Conservation (phyloP, 2,113 vertebrate genomes). For the Etheostoma spectabile region DNA sequence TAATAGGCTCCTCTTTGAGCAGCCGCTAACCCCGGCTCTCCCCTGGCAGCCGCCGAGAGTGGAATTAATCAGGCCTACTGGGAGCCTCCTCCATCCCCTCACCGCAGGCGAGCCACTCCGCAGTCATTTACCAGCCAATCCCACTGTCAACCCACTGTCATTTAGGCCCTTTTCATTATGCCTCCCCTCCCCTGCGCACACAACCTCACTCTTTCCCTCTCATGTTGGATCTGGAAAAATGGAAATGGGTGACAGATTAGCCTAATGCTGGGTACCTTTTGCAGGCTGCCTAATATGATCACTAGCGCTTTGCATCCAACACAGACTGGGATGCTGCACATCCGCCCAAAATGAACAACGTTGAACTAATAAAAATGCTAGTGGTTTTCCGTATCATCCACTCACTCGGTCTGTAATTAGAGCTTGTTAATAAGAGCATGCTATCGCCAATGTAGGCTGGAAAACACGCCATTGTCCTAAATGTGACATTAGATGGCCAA, state of each 20-base stretch:
- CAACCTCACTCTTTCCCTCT: constrained; percentile 63
- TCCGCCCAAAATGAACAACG: constrained; percentile 70
- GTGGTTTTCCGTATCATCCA: constrained; percentile 47
- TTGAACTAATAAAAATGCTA: constrained; percentile 51
- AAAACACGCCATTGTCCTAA: constrained; percentile 65
- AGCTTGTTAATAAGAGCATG: constrained; percentile 70
- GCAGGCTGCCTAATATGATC: constrained; percentile 86
- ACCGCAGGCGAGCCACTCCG: constrained; percentile 96
- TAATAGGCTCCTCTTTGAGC: constrained; percentile 98
- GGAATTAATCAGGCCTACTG: constrained; percentile 99
- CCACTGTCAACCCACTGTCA: constrained; percentile 99
- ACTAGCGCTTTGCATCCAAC: constrained; percentile 82
- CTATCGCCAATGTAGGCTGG: constrained; percentile 4
- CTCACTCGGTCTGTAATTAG: constrained; percentile 80
- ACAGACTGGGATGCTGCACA: constrained; percentile 62
- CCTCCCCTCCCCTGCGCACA: constrained; percentile 78
- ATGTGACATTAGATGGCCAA: constrained; percentile 74
- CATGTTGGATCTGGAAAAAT: constrained; percentile 76
- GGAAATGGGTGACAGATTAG: constrained; percentile 94
- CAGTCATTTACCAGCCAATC: constrained; percentile 99
- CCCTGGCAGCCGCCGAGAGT: constrained; percentile 95
- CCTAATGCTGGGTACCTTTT: constrained; percentile 90
- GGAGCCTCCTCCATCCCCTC: constrained; percentile 93
- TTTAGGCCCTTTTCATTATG: constrained; percentile 98
- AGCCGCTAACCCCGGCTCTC: constrained; percentile 95